These are phyloP conservation scores for Gymnosoma rotundatum DNA, from an alignment of 2,888 invertebrate genomes.

Conservation along the genomic window DNA sequence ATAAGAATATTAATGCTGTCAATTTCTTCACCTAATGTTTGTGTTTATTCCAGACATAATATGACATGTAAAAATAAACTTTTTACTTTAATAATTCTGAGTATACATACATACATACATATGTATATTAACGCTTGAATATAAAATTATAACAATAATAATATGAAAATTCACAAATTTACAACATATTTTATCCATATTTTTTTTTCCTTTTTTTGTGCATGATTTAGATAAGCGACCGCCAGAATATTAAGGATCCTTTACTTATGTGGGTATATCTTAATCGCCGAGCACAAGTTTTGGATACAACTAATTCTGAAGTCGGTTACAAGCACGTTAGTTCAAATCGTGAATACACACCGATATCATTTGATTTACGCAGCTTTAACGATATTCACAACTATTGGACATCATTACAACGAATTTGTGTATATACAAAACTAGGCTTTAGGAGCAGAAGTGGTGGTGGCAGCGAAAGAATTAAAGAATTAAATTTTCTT, in stretches of 20 bases:
- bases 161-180: no score
- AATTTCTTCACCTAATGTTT: no score
- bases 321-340: constrained; percentile 85
- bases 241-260: constrained; percentile 84
- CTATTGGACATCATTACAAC: constrained; percentile 88
- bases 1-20: no score
- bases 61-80: no score
- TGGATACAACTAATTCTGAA: constrained; percentile 86
- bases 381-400: constrained; percentile 84
- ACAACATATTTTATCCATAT: neutral
- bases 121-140: no score
- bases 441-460: constrained; percentile 81
- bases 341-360: constrained; percentile 84
- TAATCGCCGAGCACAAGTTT: constrained; percentile 85
- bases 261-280: constrained; percentile 88
- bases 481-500: constrained; percentile 72
- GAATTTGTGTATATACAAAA: constrained; percentile 86
- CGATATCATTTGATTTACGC: constrained; percentile 84
- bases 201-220: constrained; percentile 10
- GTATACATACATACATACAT: no score
- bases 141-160: no score
- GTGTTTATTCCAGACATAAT: no score
- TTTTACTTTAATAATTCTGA: no score
- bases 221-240: constrained; percentile 81
- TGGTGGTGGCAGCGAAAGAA: constrained; percentile 38